These are phyloP conservation scores for Chloroclysta siterata DNA, from an alignment of 2,888 invertebrate species.

Conservation along the genomic window DNA sequence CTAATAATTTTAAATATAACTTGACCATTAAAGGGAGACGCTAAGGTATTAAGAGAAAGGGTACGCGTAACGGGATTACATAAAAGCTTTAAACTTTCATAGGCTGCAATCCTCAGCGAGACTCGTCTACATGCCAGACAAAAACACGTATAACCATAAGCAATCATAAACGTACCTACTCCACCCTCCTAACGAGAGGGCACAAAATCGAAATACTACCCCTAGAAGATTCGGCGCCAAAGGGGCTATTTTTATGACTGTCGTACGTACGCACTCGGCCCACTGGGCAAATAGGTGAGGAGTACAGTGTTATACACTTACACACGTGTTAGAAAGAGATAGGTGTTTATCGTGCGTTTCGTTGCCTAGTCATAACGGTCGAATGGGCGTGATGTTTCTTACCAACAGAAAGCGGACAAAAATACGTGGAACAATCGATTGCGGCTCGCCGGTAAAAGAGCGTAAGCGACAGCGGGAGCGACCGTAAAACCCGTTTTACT, in stretches of 20 bases:
- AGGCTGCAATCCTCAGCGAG: slow-evolving; percentile 26
- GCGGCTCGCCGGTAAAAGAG: slow-evolving; percentile 59
- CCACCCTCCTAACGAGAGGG: slow-evolving; percentile 75
- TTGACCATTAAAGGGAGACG: slow-evolving; percentile 8
- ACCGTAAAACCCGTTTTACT: slow-evolving; percentile 3
- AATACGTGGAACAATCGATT: slow-evolving; percentile 84
- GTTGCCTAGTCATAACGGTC: slow-evolving; percentile 84
- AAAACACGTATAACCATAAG: slow-evolving; percentile 60
- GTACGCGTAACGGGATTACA: slow-evolving; percentile 25
- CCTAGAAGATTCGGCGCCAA: slow-evolving; percentile 83
- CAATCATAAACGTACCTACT: slow-evolving; percentile 66
- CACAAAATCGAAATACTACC: slow-evolving; percentile 79
- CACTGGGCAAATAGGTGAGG: slow-evolving; percentile 81
- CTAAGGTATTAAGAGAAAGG: slow-evolving; percentile 11
- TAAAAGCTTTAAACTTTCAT: slow-evolving; percentile 38
- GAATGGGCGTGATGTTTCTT: slow-evolving; percentile 85
- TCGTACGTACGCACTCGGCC: slow-evolving; percentile 81
- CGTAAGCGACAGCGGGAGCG: slow-evolving; percentile 59
- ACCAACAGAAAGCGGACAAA: slow-evolving; percentile 83
- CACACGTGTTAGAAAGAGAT: slow-evolving; percentile 78
- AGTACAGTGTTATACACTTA: slow-evolving; percentile 64
- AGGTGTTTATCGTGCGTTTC: slow-evolving; percentile 76
- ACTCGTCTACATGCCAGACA: slow-evolving; percentile 42
- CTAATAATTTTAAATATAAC: not conserved
- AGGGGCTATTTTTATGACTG: slow-evolving; percentile 85